These are phyloP conservation scores for Phthorimaea operculella DNA, from an alignment of 1,140 invertebrate genomes.

Conservation along the genomic window DNA sequence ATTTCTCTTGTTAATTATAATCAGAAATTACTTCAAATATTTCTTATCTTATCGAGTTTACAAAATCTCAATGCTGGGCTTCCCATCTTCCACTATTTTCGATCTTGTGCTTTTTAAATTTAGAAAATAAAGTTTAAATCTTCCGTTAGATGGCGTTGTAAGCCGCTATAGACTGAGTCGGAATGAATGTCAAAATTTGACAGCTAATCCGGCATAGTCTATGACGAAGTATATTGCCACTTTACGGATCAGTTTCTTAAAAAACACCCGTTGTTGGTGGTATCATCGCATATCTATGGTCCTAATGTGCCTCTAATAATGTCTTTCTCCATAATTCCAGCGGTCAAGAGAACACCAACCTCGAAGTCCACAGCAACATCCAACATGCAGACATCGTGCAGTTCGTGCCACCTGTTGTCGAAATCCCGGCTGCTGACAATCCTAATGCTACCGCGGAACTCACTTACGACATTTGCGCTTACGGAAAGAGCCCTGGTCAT, in stretches of 20 bases:
- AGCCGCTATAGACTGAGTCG: background rate
- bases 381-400: constrained; percentile 59
- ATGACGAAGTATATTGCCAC: background rate
- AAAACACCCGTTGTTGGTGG: background rate
- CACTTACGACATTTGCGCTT: constrained; percentile 66
- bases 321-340: constrained; percentile 23
- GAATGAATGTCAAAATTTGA: too few relatives aligned
- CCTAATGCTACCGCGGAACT: constrained; percentile 32
- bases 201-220: too few relatives aligned
- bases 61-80: too few relatives aligned
- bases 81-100: too few relatives aligned
- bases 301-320: background rate
- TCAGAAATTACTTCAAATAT: too few relatives aligned
- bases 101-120: too few relatives aligned
- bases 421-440: constrained; percentile 29
- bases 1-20: background rate
- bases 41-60: too few relatives aligned
- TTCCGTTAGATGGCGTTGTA: too few relatives aligned
- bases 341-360: constrained; percentile 42
- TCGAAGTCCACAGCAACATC: constrained; percentile 37
- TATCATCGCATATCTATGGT: background rate
- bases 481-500: constrained; percentile 69
- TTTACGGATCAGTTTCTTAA: too few relatives aligned
- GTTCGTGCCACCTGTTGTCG: constrained; percentile 37
- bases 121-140: too few relatives aligned